phyloP scores from a whole-genome alignment of 2,888 invertebrate genomes.

The Eilema caniola region DNA sequence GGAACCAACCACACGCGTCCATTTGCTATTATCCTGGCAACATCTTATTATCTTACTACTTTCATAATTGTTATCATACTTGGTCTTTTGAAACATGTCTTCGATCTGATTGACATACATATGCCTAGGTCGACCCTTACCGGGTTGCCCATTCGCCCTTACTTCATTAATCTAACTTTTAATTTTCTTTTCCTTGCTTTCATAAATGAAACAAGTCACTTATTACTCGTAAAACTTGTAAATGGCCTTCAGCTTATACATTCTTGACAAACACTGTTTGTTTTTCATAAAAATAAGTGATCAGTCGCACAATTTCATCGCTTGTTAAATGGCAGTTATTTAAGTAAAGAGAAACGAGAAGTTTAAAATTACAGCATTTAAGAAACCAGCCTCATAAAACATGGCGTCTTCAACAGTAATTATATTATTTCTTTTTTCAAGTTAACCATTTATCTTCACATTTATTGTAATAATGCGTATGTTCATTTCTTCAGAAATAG shows the following conservation, averaged over 20 bases:
- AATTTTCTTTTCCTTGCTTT: too few relatives aligned
- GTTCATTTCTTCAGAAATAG: not conserved
- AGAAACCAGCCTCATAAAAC: not conserved
- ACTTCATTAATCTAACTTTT: too few relatives aligned
- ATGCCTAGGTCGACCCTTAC: not conserved
- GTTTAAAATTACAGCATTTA: slow-evolving; percentile 7
- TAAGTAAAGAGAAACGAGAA: not conserved
- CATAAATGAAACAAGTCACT: too few relatives aligned
- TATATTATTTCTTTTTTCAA: not conserved
- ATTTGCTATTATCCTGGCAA: too few relatives aligned
- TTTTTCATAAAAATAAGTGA: not conserved
- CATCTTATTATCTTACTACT: too few relatives aligned
- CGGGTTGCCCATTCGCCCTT: too few relatives aligned
- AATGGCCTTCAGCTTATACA: not conserved
- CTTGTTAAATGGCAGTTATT: not conserved
- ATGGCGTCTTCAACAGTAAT: not conserved
- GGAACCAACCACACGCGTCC: too few relatives aligned
- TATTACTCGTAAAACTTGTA: too few relatives aligned
- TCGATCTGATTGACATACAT: not conserved
- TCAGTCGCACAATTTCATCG: not conserved
- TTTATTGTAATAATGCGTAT: not conserved
- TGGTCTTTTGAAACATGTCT: not conserved
- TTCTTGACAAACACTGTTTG: not conserved
- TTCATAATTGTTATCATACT: not conserved
- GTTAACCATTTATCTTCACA: not conserved